Evolutionary conservation across 1,140 invertebrate genomes (phyloP), one percentile per base, ranked within the genome.

Genomic region (Diachasmimorpha longicaudata): DNA sequence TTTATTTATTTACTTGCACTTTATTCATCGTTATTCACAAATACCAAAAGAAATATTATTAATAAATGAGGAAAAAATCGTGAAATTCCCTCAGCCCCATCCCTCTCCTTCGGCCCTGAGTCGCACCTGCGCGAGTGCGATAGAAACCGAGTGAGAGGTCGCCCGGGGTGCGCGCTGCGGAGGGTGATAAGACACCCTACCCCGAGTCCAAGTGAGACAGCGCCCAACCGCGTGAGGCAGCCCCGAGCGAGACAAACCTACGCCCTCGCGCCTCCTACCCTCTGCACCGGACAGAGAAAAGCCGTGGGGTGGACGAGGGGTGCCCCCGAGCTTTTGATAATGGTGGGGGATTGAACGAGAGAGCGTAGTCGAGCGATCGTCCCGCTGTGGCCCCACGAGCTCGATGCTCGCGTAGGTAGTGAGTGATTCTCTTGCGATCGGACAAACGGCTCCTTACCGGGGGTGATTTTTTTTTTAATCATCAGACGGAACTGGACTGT

Each of bases 371-470:
- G 85, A 87, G 86, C 85, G 86, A 87, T 79, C 84, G 85, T 87
- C 85, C 86, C 85, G 86, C 85, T 88, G 85, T 86, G 85, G 84
- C 84, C 48, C 48, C 84, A 87, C 86, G 86, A 88, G 85, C 86
- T 88, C 83, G 84, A 84, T 81, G 87, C 87, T 87, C 87, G 84
- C 81, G 86, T 86, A 86, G 86, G 86, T 88, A 87, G 85, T 85
- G 85, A 84, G 84, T 86, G 86, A 86, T 82, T 83, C 36, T 86
- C 81, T 83, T 82, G 81, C 81, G 80, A 85, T 78, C 80, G 83
- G 83, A 85, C 75, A 81, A 82, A 78, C 39, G 23, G 48, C 68
- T 74, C 68, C 44, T 67, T 71, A 74, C 16, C 37, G 67, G 68
- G 63, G 63, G 71, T 63, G 46, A 31, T 19, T 55, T 16, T 55